A percentile compares a stretch with the other conserved stretches of the same genome.
phyloP scores from a whole-genome alignment of 2,888 invertebrate genomes.

The Drosophila antonietae region DNA sequence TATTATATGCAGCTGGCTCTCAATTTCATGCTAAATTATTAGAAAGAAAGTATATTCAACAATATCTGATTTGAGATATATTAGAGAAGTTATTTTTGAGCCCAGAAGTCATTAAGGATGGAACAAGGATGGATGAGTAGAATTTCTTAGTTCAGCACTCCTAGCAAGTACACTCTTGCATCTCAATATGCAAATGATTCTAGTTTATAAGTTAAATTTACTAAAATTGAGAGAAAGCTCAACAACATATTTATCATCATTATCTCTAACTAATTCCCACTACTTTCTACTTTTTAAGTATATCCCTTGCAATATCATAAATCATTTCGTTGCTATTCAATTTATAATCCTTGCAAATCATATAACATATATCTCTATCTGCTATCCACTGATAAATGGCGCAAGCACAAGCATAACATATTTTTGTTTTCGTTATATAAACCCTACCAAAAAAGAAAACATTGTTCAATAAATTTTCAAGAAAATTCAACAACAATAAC shows the following conservation, averaged over 20 bases:
- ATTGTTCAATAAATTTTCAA: conserved; percentile 58
- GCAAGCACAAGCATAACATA: conserved; percentile 9
- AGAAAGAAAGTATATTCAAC: too few species aligned
- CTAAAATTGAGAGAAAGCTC: neutral
- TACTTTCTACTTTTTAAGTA: neutral
- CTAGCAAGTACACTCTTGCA: neutral
- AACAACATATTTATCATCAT: neutral
- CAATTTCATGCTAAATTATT: neutral
- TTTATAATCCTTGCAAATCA: conserved; percentile 28
- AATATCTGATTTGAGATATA: neutral
- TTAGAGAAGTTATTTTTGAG: neutral
- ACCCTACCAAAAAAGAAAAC: conserved; percentile 2
- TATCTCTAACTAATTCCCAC: neutral
- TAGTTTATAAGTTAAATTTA: neutral
- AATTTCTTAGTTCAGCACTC: neutral
- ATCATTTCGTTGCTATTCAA: conserved; percentile 1
- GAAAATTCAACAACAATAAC: conserved; percentile 63
- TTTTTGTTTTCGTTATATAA: conserved; percentile 35
- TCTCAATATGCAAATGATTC: neutral
- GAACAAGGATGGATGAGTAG: too few species aligned
- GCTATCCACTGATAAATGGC: conserved; percentile 1
- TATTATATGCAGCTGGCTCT: neutral
- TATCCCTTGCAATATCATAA: neutral
- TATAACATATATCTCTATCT: conserved; percentile 12
- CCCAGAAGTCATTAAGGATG: neutral